Evolutionary conservation across 2,888 invertebrate genomes (phyloP).

Genomic region (Brachyptera putata): DNA sequence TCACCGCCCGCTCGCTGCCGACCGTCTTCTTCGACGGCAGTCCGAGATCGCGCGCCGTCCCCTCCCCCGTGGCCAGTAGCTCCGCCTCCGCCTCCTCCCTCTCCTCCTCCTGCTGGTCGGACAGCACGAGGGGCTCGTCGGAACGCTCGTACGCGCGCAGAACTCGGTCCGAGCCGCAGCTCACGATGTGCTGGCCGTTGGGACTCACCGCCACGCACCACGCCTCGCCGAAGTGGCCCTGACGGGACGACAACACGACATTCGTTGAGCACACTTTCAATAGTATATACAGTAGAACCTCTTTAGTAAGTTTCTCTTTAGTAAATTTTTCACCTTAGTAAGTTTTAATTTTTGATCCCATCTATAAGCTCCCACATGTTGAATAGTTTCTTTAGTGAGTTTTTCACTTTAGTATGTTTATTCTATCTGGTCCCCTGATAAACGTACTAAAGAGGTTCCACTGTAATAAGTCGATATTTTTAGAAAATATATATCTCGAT

Average conservation of each 20-base stretch:
- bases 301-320: no score
- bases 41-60: conserved; percentile 58
- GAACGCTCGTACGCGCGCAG: conserved; percentile 81
- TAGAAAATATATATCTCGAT: no score
- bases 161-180: conserved; percentile 84
- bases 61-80: conserved; percentile 67
- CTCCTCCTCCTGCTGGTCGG: conserved; percentile 84
- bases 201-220: conserved; percentile 71
- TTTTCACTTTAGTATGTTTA: no score
- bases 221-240: conserved; percentile 82
- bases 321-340: no score
- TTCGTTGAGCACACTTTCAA: background rate
- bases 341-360: no score
- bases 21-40: conserved; percentile 85
- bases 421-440: no score
- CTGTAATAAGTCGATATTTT: no score
- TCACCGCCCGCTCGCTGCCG: conserved; percentile 80
- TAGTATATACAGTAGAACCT: no score
- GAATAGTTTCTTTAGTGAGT: no score
- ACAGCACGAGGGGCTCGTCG: conserved; percentile 84
- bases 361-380: no score
- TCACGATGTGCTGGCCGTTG: conserved; percentile 71
- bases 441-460: no score
- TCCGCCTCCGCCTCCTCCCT: conserved; percentile 69
- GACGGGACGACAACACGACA: conserved; percentile 31